phyloP scores from a whole-genome alignment of 2,113 vertebrate species.

The Meles meles region DNA sequence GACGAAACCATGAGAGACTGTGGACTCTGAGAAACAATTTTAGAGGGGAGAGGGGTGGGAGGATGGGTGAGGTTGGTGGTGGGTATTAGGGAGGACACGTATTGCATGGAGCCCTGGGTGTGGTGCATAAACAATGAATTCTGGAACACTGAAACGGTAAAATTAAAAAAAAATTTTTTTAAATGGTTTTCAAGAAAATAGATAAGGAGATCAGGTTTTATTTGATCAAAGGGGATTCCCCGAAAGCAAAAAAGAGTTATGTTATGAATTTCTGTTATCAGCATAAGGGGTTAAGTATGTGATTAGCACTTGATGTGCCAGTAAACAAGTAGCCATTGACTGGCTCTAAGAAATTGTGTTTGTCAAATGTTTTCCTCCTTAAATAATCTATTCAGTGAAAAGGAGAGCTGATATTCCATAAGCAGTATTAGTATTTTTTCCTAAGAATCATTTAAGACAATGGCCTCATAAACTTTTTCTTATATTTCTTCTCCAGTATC shows the following conservation, averaged over 20 bases:
- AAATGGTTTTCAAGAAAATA: slow-evolving; percentile 10
- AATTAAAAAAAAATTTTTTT: too few relatives aligned
- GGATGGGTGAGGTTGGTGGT: too few relatives aligned
- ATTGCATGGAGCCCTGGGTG: too few relatives aligned
- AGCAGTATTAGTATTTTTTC: not conserved
- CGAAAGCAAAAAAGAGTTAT: slow-evolving; percentile 35
- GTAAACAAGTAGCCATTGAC: not conserved
- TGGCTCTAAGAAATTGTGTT: slow-evolving; percentile 11
- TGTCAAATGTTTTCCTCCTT: not conserved
- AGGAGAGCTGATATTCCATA: not conserved
- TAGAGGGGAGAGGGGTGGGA: too few relatives aligned
- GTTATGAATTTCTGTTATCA: not conserved
- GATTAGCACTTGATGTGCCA: not conserved
- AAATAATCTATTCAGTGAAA: not conserved
- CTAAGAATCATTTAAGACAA: not conserved
- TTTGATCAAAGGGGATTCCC: not conserved
- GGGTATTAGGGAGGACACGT: too few relatives aligned
- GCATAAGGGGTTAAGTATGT: not conserved
- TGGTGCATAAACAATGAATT: too few relatives aligned
- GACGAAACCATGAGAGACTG: too few relatives aligned
- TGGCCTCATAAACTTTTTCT: not conserved
- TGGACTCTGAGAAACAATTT: too few relatives aligned
- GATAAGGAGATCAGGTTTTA: not conserved
- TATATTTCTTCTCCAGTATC: not conserved
- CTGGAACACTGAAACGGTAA: too few relatives aligned